These are phyloP conservation scores for Pionites leucogaster DNA, from an alignment of 2,113 vertebrate genomes.

Conservation along the genomic window DNA sequence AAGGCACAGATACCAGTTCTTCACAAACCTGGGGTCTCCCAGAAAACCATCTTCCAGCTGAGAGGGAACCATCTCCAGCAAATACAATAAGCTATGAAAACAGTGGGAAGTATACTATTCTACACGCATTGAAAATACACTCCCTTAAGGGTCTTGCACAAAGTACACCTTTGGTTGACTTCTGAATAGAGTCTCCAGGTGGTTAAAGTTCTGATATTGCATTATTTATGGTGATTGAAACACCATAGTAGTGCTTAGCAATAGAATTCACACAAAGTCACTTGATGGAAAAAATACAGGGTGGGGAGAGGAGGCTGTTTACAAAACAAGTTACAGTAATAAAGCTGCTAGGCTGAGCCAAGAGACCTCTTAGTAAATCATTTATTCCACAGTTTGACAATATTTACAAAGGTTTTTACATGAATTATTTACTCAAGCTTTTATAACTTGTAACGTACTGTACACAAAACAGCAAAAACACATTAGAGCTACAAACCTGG, in stretches of 20 bases:
- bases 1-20: neutral
- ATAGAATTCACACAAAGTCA: slow-evolving; percentile 70
- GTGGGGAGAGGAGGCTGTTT: slow-evolving; percentile 61
- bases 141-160: slow-evolving; percentile 14
- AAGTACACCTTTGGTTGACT: slow-evolving; percentile 51
- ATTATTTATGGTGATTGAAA: slow-evolving; percentile 79
- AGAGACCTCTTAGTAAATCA: slow-evolving; percentile 81
- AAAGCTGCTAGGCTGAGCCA: slow-evolving; percentile 78
- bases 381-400: slow-evolving; percentile 84
- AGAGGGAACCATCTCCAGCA: neutral
- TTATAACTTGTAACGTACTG: slow-evolving; percentile 71
- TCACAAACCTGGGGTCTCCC: neutral
- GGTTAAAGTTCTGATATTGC: slow-evolving; percentile 70
- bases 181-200: slow-evolving; percentile 70
- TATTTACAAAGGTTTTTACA: slow-evolving; percentile 80
- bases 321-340: slow-evolving; percentile 78
- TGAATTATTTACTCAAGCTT: slow-evolving; percentile 87
- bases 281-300: slow-evolving; percentile 63
- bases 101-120: neutral
- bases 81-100: neutral
- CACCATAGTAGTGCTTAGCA: slow-evolving; percentile 54
- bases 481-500: slow-evolving; percentile 59
- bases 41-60: neutral
- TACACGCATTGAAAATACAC: neutral
- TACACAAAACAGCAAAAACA: slow-evolving; percentile 69